Evolutionary conservation across 2,888 invertebrate species (phyloP).

Genomic region (Rhorus exstirpatorius): DNA sequence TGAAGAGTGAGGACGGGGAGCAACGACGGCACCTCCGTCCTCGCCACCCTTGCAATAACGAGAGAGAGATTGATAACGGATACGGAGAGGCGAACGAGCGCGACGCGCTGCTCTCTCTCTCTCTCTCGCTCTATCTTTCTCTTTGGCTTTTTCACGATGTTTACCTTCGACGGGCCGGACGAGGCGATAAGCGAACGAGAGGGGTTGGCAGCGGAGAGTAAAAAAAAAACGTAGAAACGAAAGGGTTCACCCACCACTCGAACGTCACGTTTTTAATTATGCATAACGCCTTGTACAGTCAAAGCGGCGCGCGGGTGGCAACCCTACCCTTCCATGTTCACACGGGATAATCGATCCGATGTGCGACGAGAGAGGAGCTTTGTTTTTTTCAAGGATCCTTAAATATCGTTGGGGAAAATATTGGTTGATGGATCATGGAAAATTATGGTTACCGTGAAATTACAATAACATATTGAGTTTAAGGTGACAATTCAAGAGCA

Average conservation of each 20-base stretch:
- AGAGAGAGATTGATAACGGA: slow-evolving; percentile 85
- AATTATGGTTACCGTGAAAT: not conserved
- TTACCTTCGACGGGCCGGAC: slow-evolving; percentile 81
- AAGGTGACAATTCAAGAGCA: no score
- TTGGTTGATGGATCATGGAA: not conserved
- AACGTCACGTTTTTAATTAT: slow-evolving; percentile 82
- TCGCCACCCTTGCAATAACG: slow-evolving; percentile 70
- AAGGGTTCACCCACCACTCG: slow-evolving; percentile 76
- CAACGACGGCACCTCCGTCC: slow-evolving; percentile 46
- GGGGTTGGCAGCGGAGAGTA: slow-evolving; percentile 70
- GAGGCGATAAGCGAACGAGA: slow-evolving; percentile 79
- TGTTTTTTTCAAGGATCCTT: slow-evolving; percentile 32
- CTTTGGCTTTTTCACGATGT: slow-evolving; percentile 85
- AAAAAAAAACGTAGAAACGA: slow-evolving; percentile 58
- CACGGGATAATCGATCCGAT: slow-evolving; percentile 64
- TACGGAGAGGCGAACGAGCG: slow-evolving; percentile 73
- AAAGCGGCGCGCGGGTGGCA: slow-evolving; percentile 9
- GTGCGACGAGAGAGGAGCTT: slow-evolving; percentile 28
- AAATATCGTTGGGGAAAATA: not conserved
- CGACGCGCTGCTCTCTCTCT: slow-evolving; percentile 31
- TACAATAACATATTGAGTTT: no score
- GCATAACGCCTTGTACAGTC: slow-evolving; percentile 57
- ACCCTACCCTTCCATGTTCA: slow-evolving; percentile 72
- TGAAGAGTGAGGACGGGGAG: slow-evolving; percentile 66
- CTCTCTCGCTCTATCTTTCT: slow-evolving; percentile 71